phyloP scores from a whole-genome alignment of 2,797 vertebrate genomes.

The Sebastes steindachneri region DNA sequence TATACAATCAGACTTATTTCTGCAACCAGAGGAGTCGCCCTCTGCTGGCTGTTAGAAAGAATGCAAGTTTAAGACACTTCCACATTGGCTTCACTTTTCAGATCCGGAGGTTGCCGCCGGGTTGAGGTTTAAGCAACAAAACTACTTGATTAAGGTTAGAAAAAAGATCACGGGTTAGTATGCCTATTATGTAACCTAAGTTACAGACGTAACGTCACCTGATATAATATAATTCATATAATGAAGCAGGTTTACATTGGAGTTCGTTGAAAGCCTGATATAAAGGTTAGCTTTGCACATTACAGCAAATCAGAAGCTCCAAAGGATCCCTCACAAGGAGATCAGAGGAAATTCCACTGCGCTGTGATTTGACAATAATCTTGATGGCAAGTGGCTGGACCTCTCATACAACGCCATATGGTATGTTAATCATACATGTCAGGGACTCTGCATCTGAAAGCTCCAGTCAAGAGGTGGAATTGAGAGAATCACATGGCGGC shows the following conservation, averaged over 20 bases:
- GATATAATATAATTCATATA: neutral
- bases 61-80: neutral
- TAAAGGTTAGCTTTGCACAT: constrained; percentile 22
- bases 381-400: constrained; percentile 24
- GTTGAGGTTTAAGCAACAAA: neutral
- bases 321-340: constrained; percentile 11
- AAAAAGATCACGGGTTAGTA: neutral
- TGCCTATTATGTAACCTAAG: neutral
- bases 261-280: neutral
- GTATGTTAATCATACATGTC: constrained; percentile 29
- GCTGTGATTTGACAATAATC: constrained; percentile 54
- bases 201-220: neutral
- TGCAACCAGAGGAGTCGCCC: neutral
- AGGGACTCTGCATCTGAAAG: constrained; percentile 4
- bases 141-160: neutral
- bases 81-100: neutral
- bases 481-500: neutral
- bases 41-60: neutral
- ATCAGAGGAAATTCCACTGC: constrained; percentile 31
- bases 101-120: neutral
- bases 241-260: neutral
- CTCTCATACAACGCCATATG: neutral
- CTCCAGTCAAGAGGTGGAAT: neutral
- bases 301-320: constrained; percentile 5
- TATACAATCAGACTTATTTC: neutral